A percentile compares a stretch with the other conserved stretches of the same genome.
Conservation (phyloP, 1,140 invertebrate genomes). For the Ips typographus region DNA sequence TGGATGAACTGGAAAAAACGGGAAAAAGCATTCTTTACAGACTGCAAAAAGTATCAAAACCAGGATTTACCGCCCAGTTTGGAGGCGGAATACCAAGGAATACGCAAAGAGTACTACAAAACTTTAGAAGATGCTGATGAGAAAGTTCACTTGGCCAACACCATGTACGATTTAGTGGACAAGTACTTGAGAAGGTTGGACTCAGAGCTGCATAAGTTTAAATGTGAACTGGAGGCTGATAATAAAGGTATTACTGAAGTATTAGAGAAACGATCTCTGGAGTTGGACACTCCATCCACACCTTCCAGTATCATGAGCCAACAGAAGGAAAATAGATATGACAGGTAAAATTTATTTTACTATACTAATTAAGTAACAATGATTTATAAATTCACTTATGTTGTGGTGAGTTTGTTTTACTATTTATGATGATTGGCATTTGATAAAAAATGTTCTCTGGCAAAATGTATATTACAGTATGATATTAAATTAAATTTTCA, state of each 20-base stretch:
- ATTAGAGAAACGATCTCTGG: constrained; percentile 87
- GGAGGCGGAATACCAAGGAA: constrained; percentile 81
- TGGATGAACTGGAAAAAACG: constrained; percentile 91
- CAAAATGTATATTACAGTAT: no score
- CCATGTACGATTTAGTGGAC: constrained; percentile 93
- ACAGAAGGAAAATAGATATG: constrained; percentile 57
- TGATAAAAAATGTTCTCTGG: no score
- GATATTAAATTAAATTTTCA: no score
- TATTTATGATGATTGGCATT: no score
- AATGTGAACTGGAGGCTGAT: constrained; percentile 97
- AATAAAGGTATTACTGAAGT: constrained; percentile 97
- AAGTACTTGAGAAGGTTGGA: constrained; percentile 90
- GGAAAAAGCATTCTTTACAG: constrained; percentile 84
- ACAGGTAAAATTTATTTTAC: constrained; percentile 34
- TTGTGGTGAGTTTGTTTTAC: no score
- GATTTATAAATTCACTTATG: no score
- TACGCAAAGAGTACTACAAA: constrained; percentile 89
- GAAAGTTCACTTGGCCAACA: constrained; percentile 85
- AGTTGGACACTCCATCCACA: constrained; percentile 68
- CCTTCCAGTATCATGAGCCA: constrained; percentile 50
- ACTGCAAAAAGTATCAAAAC: constrained; percentile 67
- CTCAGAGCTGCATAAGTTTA: constrained; percentile 95
- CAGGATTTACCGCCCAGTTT: constrained; percentile 72
- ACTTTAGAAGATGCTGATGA: constrained; percentile 90
- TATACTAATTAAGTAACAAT: no score